Conservation (phyloP, 2,797 vertebrate species). For the Sciurus carolinensis region DNA sequence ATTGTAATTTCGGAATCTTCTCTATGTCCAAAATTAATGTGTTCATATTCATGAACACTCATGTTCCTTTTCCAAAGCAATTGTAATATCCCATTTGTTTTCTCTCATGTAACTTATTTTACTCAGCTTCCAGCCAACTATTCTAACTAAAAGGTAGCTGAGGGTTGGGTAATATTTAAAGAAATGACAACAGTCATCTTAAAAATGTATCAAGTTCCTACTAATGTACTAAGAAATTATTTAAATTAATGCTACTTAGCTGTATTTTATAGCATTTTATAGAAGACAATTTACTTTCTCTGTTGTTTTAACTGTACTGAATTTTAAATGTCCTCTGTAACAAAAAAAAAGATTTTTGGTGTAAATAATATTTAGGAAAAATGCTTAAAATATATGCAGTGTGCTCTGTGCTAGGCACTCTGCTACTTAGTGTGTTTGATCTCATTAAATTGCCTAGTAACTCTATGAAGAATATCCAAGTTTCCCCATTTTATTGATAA, state of each 20-base stretch:
- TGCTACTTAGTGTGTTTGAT: not conserved
- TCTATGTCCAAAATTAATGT: not conserved
- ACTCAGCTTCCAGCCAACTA: not conserved
- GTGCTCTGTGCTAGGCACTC: not conserved
- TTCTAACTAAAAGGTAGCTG: not conserved
- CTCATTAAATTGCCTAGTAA: not conserved
- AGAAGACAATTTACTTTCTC: not conserved
- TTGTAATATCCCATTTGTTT: constrained; percentile 3
- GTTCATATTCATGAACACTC: not conserved
- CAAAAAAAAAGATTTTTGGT: not conserved
- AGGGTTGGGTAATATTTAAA: not conserved
- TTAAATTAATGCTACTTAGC: constrained; percentile 25
- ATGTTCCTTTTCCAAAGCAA: not conserved
- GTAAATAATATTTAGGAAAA: not conserved
- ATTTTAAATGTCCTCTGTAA: not conserved
- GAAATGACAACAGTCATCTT: not conserved
- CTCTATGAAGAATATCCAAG: not conserved
- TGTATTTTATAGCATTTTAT: not conserved
- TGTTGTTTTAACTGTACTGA: not conserved
- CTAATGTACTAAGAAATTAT: constrained; percentile 52
- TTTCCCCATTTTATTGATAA: constrained; percentile 42
- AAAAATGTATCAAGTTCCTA: not conserved
- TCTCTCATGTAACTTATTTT: constrained; percentile 4
- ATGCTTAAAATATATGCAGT: not conserved
- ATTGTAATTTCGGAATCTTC: not conserved